Evolutionary conservation across 2,797 vertebrate species (phyloP).

Genomic region (Hydrolagus colliei): DNA sequence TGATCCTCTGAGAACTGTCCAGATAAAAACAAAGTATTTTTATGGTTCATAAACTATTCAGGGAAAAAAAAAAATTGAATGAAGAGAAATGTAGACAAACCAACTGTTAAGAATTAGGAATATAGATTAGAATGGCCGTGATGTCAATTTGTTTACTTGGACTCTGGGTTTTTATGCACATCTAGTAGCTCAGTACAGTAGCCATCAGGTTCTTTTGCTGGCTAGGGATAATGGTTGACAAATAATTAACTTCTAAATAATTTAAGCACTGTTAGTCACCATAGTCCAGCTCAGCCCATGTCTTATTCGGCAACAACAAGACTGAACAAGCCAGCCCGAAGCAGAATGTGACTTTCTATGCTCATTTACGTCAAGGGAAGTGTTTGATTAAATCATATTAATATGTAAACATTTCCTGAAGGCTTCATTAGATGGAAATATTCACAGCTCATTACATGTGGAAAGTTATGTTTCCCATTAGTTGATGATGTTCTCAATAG

Average conservation of each 20-base stretch:
- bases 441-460: background rate
- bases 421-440: background rate
- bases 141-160: too few relatives aligned
- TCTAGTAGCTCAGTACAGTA: background rate
- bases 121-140: too few relatives aligned
- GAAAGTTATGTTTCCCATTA: background rate
- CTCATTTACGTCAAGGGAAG: background rate
- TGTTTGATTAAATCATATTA: background rate
- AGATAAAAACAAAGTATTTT: background rate
- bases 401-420: background rate
- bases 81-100: background rate
- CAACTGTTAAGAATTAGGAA: too few relatives aligned
- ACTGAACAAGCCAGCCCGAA: background rate
- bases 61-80: background rate
- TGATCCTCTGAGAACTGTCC: background rate
- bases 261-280: background rate
- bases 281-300: background rate
- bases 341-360: background rate
- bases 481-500: background rate
- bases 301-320: background rate
- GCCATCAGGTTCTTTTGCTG: background rate
- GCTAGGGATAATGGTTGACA: background rate
- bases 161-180: background rate
- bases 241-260: background rate
- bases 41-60: background rate